Evolutionary conservation across 2,797 vertebrate species (phyloP).

Genomic region (Vultur gryphus): DNA sequence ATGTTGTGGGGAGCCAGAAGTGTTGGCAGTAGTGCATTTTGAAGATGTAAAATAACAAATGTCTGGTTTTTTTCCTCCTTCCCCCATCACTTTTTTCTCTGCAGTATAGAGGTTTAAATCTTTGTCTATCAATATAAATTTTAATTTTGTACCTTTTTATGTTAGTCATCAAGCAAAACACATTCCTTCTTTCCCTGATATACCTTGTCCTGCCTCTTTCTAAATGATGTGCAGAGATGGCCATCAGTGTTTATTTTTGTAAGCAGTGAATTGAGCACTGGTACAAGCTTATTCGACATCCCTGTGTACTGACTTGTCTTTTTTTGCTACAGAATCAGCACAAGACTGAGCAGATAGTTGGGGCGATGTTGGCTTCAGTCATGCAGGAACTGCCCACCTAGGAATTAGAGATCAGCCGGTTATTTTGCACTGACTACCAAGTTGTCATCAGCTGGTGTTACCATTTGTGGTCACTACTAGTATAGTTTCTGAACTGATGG

Average conservation of each 20-base stretch:
- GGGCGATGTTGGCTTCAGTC: not conserved
- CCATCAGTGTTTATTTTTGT: not conserved
- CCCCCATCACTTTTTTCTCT: not conserved
- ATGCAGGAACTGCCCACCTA: not conserved
- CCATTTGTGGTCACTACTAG: not conserved
- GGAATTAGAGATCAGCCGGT: not conserved
- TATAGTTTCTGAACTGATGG: not conserved
- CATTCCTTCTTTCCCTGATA: not conserved
- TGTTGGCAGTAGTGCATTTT: not conserved
- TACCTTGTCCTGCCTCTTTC: not conserved
- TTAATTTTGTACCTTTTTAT: not conserved
- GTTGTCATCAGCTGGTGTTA: not conserved
- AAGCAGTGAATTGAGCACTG: not conserved
- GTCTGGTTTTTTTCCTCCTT: not conserved
- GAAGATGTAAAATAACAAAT: slow-evolving; percentile 22
- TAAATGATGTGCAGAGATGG: not conserved
- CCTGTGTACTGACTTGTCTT: not conserved
- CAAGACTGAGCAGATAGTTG: not conserved
- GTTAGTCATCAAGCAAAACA: not conserved
- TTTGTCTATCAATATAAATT: not conserved
- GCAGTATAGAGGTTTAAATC: not conserved
- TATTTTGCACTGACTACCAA: not conserved
- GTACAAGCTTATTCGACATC: not conserved
- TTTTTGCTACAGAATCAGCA: not conserved
- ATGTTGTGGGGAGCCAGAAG: not conserved